Base-by-base conservation (phyloP, 2,888 invertebrate species). In the Callinectes sapidus region DNA sequence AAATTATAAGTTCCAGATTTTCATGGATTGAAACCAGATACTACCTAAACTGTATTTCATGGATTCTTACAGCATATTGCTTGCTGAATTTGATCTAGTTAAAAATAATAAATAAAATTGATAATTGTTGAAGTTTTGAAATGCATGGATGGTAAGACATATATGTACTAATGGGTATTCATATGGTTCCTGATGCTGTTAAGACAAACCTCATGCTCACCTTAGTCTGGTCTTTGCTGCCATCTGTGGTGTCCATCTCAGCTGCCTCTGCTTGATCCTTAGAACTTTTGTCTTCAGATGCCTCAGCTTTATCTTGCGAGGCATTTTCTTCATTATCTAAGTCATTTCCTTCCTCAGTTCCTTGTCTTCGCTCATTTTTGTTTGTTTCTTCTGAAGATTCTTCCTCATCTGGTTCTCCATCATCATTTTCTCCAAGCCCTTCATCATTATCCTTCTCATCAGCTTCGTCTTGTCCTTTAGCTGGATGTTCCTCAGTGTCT, bases 281-380 rank as follows among this genome's bases (percentile, higher is more conserved):
- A 18, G 92, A 88, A n/a, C 95, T 94, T 28, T 92, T 93, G 91
- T 95, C 95, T 61, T 93, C 90, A 14, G 95, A 94, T 28, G 94
- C 92, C 2, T 94, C 94, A 85, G 94, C 94, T 13, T 89, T 90
- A 13, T 94, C 94, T 81, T 92, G 96, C 18, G 96, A 95, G 91
- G 96, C 95, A 93, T 96, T 89, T 42, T 94, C 93, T 54, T 93
- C 90, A 32, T 92, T n/a, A 35, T 91, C 90, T n/a, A 48, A 95
- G 87, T 96, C 95, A 32, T 96, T 95, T 0, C 96, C 96, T 86
- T 96, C 96, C 92, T 97, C 96, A 0, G 96, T 96, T 87, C 95
- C 96, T 32, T 88, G 48, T 32, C 96, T 96, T 66, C 96, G 96
- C 0, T 96, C 96, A 0, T 96, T 95, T 0, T 96, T 96, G 86